phyloP scores from a whole-genome alignment of 2,888 invertebrate genomes.

The Polymixis flavicincta region DNA sequence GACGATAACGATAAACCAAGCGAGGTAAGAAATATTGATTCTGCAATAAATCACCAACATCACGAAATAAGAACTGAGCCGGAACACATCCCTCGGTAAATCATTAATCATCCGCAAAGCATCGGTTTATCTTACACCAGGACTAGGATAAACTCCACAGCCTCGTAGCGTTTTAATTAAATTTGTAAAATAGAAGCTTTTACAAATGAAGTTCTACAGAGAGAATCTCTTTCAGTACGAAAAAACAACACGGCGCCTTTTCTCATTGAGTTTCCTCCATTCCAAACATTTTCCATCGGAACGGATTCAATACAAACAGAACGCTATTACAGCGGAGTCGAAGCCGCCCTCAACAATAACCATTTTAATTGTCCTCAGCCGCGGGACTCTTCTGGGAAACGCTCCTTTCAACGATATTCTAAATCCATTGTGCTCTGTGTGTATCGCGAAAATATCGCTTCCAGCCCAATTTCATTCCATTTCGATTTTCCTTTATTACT shows the following conservation, averaged over 20 bases:
- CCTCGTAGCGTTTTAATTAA: conserved; percentile 80
- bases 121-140: conserved; percentile 68
- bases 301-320: conserved; percentile 84
- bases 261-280: conserved; percentile 81
- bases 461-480: conserved; percentile 90
- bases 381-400: conserved; percentile 81
- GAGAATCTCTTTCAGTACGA: conserved; percentile 77
- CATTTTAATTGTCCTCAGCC: conserved; percentile 87
- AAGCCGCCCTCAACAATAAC: conserved; percentile 83
- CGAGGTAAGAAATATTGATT: conserved; percentile 83
- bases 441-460: conserved; percentile 89
- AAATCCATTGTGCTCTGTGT: conserved; percentile 86
- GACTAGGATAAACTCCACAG: conserved; percentile 69
- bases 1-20: conserved; percentile 89
- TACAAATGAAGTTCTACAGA: conserved; percentile 80
- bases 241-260: conserved; percentile 81
- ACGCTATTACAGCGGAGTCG: conserved; percentile 78
- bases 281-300: conserved; percentile 83
- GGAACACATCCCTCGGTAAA: conserved; percentile 61
- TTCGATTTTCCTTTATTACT: conserved; percentile 91
- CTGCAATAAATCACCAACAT: conserved; percentile 66
- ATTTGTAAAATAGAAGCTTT: conserved; percentile 82
- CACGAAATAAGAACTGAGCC: conserved; percentile 65
- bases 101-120: conserved; percentile 74
- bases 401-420: conserved; percentile 85